These are phyloP conservation scores for Chironomus striatipennis DNA, from an alignment of 1,140 invertebrate species.

Conservation along the genomic window DNA sequence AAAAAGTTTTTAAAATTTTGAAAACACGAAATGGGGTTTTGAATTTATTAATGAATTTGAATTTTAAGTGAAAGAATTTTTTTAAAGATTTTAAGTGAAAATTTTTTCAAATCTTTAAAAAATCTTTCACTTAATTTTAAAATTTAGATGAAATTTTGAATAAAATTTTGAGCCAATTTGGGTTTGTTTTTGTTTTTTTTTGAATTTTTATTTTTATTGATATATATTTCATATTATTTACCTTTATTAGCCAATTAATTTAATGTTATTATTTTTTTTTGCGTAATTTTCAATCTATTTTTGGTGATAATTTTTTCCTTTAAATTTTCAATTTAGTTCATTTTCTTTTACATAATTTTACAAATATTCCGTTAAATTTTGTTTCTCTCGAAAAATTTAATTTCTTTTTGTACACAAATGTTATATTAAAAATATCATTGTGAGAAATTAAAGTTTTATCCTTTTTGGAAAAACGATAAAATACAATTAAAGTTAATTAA, in stretches of 20 bases:
- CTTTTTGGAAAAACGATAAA: conserved; percentile 27
- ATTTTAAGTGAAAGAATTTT: too few relatives aligned
- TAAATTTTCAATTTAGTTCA: neutral
- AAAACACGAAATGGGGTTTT: neutral
- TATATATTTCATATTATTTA: conserved; percentile 11
- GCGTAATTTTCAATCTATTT: conserved; percentile 18
- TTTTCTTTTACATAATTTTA: conserved; percentile 18
- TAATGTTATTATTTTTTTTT: neutral
- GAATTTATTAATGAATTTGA: neutral
- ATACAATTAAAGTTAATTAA: neutral
- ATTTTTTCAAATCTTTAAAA: too few relatives aligned
- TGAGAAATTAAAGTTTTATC: conserved; percentile 31
- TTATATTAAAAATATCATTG: conserved; percentile 14
- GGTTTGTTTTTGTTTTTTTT: conserved; percentile 2
- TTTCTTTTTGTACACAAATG: neutral
- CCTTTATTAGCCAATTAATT: neutral
- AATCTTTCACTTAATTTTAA: neutral
- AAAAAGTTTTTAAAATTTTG: neutral
- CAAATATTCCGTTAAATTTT: neutral
- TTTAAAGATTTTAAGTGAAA: too few relatives aligned
- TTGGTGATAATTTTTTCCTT: conserved; percentile 12
- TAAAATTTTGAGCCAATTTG: conserved; percentile 10
- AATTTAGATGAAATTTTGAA: neutral
- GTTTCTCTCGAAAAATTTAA: neutral
- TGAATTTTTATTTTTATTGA: conserved; percentile 16